These are phyloP conservation scores for Nineta flava DNA, from an alignment of 2,888 invertebrate species.

Conservation along the genomic window DNA sequence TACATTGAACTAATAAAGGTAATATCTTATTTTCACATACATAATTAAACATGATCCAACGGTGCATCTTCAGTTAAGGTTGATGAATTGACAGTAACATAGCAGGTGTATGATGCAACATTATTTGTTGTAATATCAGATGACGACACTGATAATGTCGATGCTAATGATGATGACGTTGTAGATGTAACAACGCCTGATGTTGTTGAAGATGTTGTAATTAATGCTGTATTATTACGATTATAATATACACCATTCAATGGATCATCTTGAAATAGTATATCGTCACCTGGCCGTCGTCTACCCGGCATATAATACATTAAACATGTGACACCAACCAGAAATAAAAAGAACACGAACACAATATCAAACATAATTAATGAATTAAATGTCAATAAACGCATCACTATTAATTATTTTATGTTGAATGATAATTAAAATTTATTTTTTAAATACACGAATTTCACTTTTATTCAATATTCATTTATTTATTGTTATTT, in stretches of 20 bases:
- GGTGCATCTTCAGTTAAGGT: constrained; percentile 19
- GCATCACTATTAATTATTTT: constrained; percentile 39
- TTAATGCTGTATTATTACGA: neutral
- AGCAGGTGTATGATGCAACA: constrained; percentile 8
- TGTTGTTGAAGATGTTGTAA: neutral
- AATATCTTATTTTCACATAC: neutral
- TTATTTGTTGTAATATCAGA: constrained; percentile 4
- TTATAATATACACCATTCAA: constrained; percentile 24
- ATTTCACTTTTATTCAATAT: too few species aligned
- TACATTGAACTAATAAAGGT: too few species aligned
- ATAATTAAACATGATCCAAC: constrained; percentile 26
- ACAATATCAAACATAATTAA: constrained; percentile 79
- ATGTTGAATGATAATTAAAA: neutral
- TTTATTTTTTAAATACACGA: too few species aligned
- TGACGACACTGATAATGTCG: neutral
- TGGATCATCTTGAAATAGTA: constrained; percentile 6
- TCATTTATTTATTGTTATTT: too few species aligned
- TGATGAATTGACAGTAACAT: constrained; percentile 14
- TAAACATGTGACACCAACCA: constrained; percentile 67
- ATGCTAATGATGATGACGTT: neutral
- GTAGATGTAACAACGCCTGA: neutral
- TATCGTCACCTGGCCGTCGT: constrained; percentile 15
- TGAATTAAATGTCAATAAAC: constrained; percentile 72
- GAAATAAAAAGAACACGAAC: constrained; percentile 73
- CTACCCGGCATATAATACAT: constrained; percentile 63